Conservation (phyloP, 2,888 invertebrate genomes). For the Archips crataeganus region DNA sequence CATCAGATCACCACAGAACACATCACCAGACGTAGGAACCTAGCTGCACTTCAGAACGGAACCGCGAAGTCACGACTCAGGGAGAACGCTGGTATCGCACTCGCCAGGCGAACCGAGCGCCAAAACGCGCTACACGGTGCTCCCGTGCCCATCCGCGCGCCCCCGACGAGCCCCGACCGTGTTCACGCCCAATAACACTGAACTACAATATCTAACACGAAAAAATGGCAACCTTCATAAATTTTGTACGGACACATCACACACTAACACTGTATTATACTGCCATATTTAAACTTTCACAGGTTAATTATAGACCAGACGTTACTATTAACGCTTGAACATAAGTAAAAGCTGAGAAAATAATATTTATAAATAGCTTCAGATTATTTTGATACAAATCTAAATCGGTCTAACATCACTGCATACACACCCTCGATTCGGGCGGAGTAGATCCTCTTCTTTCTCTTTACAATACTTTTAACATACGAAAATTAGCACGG, state of each 20-base stretch:
- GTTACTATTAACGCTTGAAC: constrained; percentile 85
- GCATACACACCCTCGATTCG: constrained; percentile 84
- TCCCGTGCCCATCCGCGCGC: constrained; percentile 52
- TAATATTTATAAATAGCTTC: constrained; percentile 87
- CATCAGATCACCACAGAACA: constrained; percentile 34
- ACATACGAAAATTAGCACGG: constrained; percentile 78
- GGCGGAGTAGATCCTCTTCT: constrained; percentile 82
- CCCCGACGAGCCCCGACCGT: constrained; percentile 50
- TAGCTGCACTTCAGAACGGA: constrained; percentile 28
- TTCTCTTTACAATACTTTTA: constrained; percentile 71
- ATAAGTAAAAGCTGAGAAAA: constrained; percentile 86
- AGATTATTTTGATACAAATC: constrained; percentile 86
- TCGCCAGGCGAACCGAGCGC: constrained; percentile 47
- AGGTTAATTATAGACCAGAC: constrained; percentile 84
- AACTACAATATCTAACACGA: constrained; percentile 75
- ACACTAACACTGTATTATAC: constrained; percentile 77
- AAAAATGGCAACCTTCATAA: constrained; percentile 84
- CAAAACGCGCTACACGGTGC: constrained; percentile 48
- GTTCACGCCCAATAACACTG: constrained; percentile 78
- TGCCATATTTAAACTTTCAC: constrained; percentile 85
- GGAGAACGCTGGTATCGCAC: constrained; percentile 30
- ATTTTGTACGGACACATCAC: constrained; percentile 73
- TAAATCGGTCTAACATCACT: constrained; percentile 80
- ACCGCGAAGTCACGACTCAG: constrained; percentile 22
- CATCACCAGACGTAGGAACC: not conserved